These are phyloP conservation scores for Tubiluchus corallicola DNA, from an alignment of 2,888 invertebrate species.

Conservation along the genomic window DNA sequence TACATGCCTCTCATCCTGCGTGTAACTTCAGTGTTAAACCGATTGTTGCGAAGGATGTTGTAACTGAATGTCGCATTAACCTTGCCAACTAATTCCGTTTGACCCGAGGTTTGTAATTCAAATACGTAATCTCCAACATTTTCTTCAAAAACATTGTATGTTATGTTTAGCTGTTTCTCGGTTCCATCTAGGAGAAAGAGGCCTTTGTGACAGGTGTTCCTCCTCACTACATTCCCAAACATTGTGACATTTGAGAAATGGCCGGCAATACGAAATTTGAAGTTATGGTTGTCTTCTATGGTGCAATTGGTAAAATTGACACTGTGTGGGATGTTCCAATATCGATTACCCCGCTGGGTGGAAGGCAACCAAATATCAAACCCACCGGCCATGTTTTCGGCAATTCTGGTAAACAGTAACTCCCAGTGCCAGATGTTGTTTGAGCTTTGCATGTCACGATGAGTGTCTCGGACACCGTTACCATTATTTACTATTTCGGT, in stretches of 20 bases:
- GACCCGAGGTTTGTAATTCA: constrained; percentile 70
- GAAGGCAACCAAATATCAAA: constrained; percentile 75
- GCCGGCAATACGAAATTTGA: constrained; percentile 66
- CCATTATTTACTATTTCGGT: constrained; percentile 70
- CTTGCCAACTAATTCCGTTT: constrained; percentile 57
- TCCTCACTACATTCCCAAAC: constrained; percentile 58
- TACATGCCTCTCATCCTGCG: too few species aligned
- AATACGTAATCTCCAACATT: constrained; percentile 67
- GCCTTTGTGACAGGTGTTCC: constrained; percentile 63
- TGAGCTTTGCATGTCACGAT: constrained; percentile 69
- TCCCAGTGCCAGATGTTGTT: constrained; percentile 94
- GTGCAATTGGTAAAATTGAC: too few species aligned
- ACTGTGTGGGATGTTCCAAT: too few species aligned
- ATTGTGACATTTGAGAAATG: constrained; percentile 80
- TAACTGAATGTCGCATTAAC: constrained; percentile 56
- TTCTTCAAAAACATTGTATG: constrained; percentile 52
- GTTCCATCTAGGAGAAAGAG: constrained; percentile 68
- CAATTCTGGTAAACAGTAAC: constrained; percentile 63
- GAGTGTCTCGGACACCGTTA: constrained; percentile 43
- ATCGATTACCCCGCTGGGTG: constrained; percentile 86
- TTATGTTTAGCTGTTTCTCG: constrained; percentile 81
- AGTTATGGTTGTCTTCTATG: constrained; percentile 69
- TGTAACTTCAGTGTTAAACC: constrained; percentile 30
- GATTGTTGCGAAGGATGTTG: constrained; percentile 57
- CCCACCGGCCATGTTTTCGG: constrained; percentile 65